Conservation (phyloP, 1,140 invertebrate species). For the Leucophenga varia region DNA sequence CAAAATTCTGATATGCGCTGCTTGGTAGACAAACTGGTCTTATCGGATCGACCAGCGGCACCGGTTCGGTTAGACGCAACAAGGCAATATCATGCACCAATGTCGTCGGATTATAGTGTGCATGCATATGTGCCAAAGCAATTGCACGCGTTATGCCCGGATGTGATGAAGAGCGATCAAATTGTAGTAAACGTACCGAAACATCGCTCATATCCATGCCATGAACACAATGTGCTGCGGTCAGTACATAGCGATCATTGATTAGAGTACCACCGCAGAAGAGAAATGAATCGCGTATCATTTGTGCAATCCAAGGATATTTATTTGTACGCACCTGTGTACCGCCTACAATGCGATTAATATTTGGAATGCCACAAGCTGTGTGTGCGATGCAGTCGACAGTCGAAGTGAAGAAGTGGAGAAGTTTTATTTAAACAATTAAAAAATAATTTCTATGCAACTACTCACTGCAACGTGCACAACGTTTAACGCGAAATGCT, state of each 20-base stretch:
- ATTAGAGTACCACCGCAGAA: constrained; percentile 52
- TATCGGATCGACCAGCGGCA: constrained; percentile 75
- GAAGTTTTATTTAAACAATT: not conserved
- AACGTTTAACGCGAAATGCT: constrained; percentile 42
- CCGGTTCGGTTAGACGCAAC: constrained; percentile 61
- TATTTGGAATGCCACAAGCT: constrained; percentile 51
- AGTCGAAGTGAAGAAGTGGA: not conserved
- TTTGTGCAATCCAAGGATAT: constrained; percentile 52
- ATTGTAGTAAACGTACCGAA: constrained; percentile 69
- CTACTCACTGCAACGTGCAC: constrained; percentile 47
- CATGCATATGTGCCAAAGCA: constrained; percentile 30
- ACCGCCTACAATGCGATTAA: constrained; percentile 53
- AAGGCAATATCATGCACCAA: constrained; percentile 81
- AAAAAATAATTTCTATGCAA: not conserved
- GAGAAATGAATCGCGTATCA: constrained; percentile 30
- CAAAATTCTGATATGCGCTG: constrained; percentile 33
- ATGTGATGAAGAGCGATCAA: constrained; percentile 64
- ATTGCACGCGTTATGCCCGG: constrained; percentile 33
- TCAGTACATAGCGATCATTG: constrained; percentile 58
- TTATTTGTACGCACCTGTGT: constrained; percentile 44
- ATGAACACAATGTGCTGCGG: constrained; percentile 60
- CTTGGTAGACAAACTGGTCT: constrained; percentile 82
- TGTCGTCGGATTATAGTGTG: constrained; percentile 34
- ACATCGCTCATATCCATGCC: constrained; percentile 65
- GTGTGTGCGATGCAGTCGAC: not conserved